Conservation (phyloP, 2,888 invertebrate species). For the Minunthozetes semirufus region DNA sequence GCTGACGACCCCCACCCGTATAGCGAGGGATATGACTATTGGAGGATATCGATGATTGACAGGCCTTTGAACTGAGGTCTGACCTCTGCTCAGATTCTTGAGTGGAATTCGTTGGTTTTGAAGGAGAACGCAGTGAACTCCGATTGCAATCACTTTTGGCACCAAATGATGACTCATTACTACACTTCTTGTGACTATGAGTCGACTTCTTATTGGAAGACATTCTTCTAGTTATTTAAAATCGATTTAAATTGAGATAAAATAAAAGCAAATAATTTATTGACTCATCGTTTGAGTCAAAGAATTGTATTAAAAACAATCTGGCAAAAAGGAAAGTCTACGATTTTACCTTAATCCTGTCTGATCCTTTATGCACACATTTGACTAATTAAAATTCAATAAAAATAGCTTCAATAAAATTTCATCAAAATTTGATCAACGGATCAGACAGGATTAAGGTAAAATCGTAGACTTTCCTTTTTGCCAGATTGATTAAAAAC, state of each 20-base stretch:
- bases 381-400: too few species aligned
- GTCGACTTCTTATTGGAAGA: neutral
- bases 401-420: too few species aligned
- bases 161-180: neutral
- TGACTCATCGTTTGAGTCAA: too few species aligned
- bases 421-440: too few species aligned
- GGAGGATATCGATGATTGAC: neutral
- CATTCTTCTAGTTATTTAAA: neutral
- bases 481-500: too few species aligned
- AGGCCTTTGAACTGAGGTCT: neutral
- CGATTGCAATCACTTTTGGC: neutral
- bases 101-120: neutral
- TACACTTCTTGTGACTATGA: neutral
- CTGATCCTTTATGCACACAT: too few species aligned
- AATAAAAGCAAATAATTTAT: neutral
- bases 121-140: neutral
- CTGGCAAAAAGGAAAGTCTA: too few species aligned
- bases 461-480: too few species aligned
- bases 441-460: too few species aligned
- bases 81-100: neutral
- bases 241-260: neutral
- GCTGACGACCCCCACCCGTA: neutral
- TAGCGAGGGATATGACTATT: neutral
- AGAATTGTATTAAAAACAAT: too few species aligned
- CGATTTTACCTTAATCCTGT: too few species aligned